Base-by-base conservation (phyloP, 2,113 vertebrate species). In the Corythornis vintsioides region DNA sequence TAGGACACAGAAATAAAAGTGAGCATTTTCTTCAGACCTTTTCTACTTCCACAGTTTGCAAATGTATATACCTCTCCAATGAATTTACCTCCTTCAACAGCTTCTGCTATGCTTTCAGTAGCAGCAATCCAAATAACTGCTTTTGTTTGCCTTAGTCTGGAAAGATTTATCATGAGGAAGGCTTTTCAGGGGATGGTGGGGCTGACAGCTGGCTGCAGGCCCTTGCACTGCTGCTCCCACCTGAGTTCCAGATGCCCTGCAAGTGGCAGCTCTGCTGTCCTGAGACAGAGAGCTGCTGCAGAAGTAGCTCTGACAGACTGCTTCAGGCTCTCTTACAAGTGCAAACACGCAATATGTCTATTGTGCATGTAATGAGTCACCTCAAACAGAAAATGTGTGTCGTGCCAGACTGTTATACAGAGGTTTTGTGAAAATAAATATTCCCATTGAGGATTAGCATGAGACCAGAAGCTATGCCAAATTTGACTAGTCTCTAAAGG, bases 391-490 rank as follows among this genome's bases (percentile, higher is more conserved):
- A 89, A 91, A 92, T 1, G 64, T 48, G 64, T 22, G 48, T 70
- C 1, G 17, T 83, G 89, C 96, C 94, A 96, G 93, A 95, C 48
- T 50, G 48, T 96, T 84, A 94, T 86, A 92, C 87, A 88, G 94
- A 96, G 89, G 69, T 94, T 96, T 88, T 91, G 78, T 91, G 93
- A 91, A 94, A 96, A 96, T 94, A 96, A 96, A 96, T 96, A 96
- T 90, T 96, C 96, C 95, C 95, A 92, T 35, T 94, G 96, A 94
- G 95, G 75, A 88, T 76, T 93, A 96, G 91, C 95, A 96, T 96
- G 94, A 95, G 95, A 95, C 72, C 96, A 95, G 91, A 96, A 88
- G 80, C 88, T 38, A 93, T 26, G 96, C 93, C 96, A 96, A 88
- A 94, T 84, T 5, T 57, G 66, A 84, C 90, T 94, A 78, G 73